phyloP scores from a whole-genome alignment of 2,888 invertebrate genomes.

The Eulithis prunata region DNA sequence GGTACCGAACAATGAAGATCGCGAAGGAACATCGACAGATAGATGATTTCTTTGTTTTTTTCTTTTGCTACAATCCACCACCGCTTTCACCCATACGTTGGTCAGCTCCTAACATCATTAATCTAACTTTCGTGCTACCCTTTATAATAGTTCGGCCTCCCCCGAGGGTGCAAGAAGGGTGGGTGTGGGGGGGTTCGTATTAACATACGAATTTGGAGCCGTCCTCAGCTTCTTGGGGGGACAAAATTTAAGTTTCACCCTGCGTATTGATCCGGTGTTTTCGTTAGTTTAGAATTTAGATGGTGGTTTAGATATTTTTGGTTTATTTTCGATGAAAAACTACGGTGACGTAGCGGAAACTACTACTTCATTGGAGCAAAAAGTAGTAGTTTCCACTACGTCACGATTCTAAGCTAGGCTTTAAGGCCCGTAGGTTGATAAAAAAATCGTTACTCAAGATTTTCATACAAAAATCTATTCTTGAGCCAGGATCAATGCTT shows the following conservation, averaged over 20 bases:
- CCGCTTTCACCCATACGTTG: conserved; percentile 59
- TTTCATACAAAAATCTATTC: too few species aligned
- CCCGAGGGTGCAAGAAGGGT: conserved; percentile 58
- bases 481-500: too few species aligned
- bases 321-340: conserved; percentile 2
- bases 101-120: conserved; percentile 85
- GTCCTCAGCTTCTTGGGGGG: conserved; percentile 76
- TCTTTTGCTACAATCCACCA: conserved; percentile 39
- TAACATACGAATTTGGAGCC: conserved; percentile 83
- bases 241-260: conserved; percentile 81
- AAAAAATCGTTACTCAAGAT: too few species aligned
- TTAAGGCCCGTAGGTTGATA: too few species aligned
- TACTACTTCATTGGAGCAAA: too few species aligned
- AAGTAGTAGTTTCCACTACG: too few species aligned
- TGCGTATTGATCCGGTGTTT: conserved; percentile 77
- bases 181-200: conserved; percentile 62
- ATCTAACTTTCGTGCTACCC: conserved; percentile 85
- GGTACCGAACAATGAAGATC: not conserved
- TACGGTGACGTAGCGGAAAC: conserved; percentile 23
- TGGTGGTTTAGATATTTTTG: conserved; percentile 43
- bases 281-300: conserved; percentile 56
- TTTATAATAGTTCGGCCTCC: conserved; percentile 83
- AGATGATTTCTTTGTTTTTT: too few species aligned
- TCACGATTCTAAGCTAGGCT: too few species aligned
- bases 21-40: too few species aligned